Conservation (phyloP, 1,140 invertebrate genomes). For the Drosophila kikkawai region DNA sequence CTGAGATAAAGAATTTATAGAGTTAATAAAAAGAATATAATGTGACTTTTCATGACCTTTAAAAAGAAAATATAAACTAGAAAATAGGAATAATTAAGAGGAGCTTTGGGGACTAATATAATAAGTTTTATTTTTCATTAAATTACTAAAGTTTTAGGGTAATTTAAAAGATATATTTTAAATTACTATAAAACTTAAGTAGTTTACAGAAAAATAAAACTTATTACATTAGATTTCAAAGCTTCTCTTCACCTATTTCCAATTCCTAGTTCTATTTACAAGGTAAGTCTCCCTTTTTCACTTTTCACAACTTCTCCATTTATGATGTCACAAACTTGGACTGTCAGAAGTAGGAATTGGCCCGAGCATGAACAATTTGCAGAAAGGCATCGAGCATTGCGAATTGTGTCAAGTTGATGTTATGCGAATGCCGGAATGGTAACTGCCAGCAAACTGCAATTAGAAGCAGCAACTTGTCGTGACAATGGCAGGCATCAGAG, state of each 20-base stretch:
- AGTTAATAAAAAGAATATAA: not conserved
- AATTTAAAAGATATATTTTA: too few relatives aligned
- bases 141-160: too few relatives aligned
- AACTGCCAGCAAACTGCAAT: slow-evolving; percentile 51
- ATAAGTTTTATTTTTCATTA: too few relatives aligned
- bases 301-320: slow-evolving; percentile 5
- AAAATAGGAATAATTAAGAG: too few relatives aligned
- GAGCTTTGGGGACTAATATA: too few relatives aligned
- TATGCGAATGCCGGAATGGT: slow-evolving; percentile 34
- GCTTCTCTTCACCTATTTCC: not conserved
- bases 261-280: not conserved
- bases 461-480: slow-evolving; percentile 50
- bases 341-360: slow-evolving; percentile 20
- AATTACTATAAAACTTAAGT: too few relatives aligned
- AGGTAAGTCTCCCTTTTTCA: not conserved
- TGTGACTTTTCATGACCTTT: too few relatives aligned
- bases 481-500: slow-evolving; percentile 50
- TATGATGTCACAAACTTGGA: slow-evolving; percentile 26
- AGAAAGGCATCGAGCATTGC: slow-evolving; percentile 31
- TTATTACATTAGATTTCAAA: not conserved
- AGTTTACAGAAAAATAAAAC: not conserved
- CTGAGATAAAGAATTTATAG: not conserved
- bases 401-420: slow-evolving; percentile 54
- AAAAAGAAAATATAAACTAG: too few relatives aligned
- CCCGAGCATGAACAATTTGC: slow-evolving; percentile 20